Percentiles rank a stretch among this genome's conserved stretches.
Conservation (phyloP, 2,113 vertebrate genomes). For the Menura novaehollandiae region DNA sequence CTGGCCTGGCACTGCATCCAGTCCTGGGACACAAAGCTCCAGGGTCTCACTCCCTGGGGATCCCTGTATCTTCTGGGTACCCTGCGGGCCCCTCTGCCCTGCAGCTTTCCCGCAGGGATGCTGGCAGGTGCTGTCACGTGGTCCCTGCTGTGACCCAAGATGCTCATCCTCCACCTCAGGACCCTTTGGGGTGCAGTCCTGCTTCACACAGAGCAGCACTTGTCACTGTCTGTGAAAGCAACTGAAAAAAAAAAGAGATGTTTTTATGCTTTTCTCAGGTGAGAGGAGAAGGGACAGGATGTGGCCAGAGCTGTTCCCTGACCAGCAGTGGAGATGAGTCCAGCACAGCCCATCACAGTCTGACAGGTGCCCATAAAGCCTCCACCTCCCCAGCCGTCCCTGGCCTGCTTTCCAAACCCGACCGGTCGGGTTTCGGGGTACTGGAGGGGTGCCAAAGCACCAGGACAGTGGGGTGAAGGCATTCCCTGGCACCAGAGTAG, state of each 20-base stretch:
- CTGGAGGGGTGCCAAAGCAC: not conserved
- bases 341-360: not conserved
- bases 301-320: not conserved
- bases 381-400: not conserved
- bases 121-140: not conserved
- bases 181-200: not conserved
- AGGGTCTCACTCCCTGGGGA: not conserved
- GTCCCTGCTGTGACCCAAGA: not conserved
- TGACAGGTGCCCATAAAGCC: not conserved
- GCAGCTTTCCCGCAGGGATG: not conserved
- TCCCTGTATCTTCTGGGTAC: not conserved
- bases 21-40: not conserved
- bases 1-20: rapidly evolving
- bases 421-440: not conserved
- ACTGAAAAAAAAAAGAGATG: too few species aligned
- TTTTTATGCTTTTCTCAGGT: not conserved
- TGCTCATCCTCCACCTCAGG: not conserved
- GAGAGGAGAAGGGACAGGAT: not conserved
- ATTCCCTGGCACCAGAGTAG: not conserved
- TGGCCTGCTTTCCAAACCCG: not conserved
- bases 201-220: rapidly evolving
- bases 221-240: not conserved
- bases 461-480: not conserved
- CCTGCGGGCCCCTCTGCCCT: not conserved
- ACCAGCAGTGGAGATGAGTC: not conserved